Evolutionary conservation across 2,113 vertebrate species (phyloP), one percentile per base, ranked within the genome.

Genomic region (Apeltes quadracus): DNA sequence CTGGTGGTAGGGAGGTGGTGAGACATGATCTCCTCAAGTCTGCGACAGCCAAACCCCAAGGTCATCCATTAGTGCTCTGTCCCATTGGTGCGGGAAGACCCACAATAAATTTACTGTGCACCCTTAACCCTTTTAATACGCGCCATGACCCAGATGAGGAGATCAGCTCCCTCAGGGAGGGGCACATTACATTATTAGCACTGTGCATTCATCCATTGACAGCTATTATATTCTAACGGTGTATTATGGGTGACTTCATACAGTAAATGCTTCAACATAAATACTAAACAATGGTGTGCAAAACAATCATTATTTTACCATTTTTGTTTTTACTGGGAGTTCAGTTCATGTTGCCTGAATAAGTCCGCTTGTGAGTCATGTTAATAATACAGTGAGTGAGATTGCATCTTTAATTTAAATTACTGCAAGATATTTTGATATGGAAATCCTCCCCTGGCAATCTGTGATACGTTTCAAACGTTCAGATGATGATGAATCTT

Each of bases 1-100:
- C 83, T 91, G 93, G 91, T 95, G 94, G 92, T 91, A 93, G 92
- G 93, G 95, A 93, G 91, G 92, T 92, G 91, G 90, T 96, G 96
- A 97, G 96, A 98, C 96, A 95, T 97, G 96, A 98, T 98, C 96
- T 98, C 95, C 93, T 93, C n/a, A 77, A 95, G 96, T 94, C 95
- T 97, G 95, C 93, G 95, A 94, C 1, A 91, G 94, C 94, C 89
- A 87, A 96, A 96, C 92, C 95, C 94, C 96, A 98, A 97, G 97
- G 98, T 98, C 96, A 98, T 95, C 97, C 97, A 99, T 98, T 98
- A 98, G 97, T 96, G 96, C 95, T 98, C 96, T 86, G 89, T 91
- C 91, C 92, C 92, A 93, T 94, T 91, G 81, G 92, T 89, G 89
- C 93, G 84, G 86, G 77, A 92, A 93, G 93, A 94, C 93, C 93